phyloP scores from a whole-genome alignment of 2,888 invertebrate genomes.

The Ormia ochracea region DNA sequence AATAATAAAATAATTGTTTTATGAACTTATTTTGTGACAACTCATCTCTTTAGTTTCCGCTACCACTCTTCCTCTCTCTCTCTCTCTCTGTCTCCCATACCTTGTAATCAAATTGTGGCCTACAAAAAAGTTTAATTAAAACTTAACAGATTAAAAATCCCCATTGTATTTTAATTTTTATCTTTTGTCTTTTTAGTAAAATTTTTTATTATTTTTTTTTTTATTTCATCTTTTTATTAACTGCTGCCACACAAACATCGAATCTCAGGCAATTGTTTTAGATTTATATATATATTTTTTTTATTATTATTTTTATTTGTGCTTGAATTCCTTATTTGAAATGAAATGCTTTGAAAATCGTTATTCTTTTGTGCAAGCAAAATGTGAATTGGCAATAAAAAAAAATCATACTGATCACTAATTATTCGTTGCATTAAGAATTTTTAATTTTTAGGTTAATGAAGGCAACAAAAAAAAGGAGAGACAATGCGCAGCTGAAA shows the following conservation, averaged over 20 bases:
- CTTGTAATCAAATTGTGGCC: background rate
- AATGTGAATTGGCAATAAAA: conserved; percentile 7
- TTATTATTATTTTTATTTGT: conserved; percentile 13
- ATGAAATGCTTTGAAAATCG: conserved; percentile 48
- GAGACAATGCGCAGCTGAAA: background rate
- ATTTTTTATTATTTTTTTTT: background rate
- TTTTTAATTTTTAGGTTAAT: conserved; percentile 50
- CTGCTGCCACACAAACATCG: background rate
- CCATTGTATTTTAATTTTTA: conserved; percentile 33
- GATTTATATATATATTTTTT: conserved; percentile 12
- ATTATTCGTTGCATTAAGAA: conserved; percentile 42
- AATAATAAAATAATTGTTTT: no score
- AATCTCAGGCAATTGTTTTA: conserved; percentile 30
- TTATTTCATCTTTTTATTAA: background rate
- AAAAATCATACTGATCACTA: conserved; percentile 22
- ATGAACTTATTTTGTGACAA: no score
- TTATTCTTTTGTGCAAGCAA: conserved; percentile 36
- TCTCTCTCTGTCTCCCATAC: background rate
- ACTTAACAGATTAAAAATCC: conserved; percentile 9
- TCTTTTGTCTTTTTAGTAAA: background rate
- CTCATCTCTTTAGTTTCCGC: background rate
- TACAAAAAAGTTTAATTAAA: conserved; percentile 32
- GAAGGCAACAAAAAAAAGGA: background rate
- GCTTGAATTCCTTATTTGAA: conserved; percentile 44
- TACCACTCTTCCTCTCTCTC: background rate